These are phyloP conservation scores for Lithobates pipiens DNA, from an alignment of 2,797 vertebrate genomes.

Conservation along the genomic window DNA sequence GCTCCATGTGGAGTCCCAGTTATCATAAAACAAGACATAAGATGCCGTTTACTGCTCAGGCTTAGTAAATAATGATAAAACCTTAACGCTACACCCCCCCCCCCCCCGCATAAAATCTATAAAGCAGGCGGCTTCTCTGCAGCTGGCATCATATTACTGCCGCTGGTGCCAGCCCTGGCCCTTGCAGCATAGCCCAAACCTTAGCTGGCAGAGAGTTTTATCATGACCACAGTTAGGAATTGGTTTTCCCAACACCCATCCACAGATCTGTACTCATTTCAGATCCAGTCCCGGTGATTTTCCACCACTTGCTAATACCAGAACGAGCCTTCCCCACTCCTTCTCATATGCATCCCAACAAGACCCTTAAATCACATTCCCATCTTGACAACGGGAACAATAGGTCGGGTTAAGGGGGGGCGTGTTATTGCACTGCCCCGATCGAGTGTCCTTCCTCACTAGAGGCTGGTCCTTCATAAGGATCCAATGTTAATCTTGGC, in stretches of 20 bases:
- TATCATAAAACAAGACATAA: background rate
- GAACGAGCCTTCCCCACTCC: background rate
- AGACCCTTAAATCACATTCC: background rate
- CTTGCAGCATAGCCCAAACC: background rate
- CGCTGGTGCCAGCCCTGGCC: background rate
- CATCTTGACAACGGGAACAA: constrained; percentile 31
- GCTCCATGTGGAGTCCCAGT: background rate
- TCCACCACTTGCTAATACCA: background rate
- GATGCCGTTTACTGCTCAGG: background rate
- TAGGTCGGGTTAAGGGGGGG: constrained; percentile 61
- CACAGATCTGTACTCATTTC: background rate
- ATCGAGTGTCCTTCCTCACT: constrained; percentile 61
- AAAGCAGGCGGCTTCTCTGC: background rate
- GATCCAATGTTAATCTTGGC: constrained; percentile 70
- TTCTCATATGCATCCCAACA: background rate
- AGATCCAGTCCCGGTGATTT: background rate
- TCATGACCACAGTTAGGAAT: background rate
- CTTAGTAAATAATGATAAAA: background rate
- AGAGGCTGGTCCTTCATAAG: constrained; percentile 20
- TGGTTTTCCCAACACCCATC: background rate
- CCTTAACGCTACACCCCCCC: background rate
- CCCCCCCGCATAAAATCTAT: background rate
- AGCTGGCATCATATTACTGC: background rate
- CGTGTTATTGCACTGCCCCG: constrained; percentile 62
- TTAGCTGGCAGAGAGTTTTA: background rate